Conservation (phyloP, 2,113 vertebrate genomes). For the Panthera tigris region DNA sequence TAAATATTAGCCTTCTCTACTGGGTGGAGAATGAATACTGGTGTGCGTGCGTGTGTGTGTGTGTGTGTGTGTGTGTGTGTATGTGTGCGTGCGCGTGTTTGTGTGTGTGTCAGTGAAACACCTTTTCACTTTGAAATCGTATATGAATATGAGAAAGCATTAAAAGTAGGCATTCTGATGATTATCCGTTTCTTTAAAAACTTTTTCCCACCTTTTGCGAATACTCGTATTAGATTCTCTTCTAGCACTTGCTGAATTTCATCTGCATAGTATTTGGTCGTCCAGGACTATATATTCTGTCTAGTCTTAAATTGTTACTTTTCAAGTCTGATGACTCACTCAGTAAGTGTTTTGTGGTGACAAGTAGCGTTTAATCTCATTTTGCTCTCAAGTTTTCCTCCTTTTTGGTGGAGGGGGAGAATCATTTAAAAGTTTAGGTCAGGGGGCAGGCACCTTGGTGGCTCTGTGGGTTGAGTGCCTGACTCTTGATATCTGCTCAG, state of each 20-base stretch:
- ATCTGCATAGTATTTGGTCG: background rate
- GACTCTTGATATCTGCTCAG: too few species aligned
- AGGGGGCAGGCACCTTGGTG: too few species aligned
- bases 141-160: background rate
- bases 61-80: background rate
- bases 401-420: background rate
- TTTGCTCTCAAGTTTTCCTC: background rate
- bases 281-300: background rate
- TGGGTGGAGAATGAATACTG: background rate
- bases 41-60: background rate
- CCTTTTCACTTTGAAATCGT: background rate
- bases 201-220: background rate
- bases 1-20: background rate
- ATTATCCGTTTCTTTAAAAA: background rate
- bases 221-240: background rate
- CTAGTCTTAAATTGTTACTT: background rate
- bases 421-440: background rate
- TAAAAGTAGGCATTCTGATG: background rate
- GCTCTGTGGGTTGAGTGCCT: too few species aligned
- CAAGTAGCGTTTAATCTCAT: background rate
- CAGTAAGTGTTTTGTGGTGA: background rate
- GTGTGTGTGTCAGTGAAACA: background rate
- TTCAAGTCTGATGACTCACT: background rate
- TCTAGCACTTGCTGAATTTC: background rate
- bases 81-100: background rate